A percentile compares a stretch with the other conserved stretches of the same genome.
Conservation (phyloP, 2,797 vertebrate genomes). For the Gymnocypris eckloni region DNA sequence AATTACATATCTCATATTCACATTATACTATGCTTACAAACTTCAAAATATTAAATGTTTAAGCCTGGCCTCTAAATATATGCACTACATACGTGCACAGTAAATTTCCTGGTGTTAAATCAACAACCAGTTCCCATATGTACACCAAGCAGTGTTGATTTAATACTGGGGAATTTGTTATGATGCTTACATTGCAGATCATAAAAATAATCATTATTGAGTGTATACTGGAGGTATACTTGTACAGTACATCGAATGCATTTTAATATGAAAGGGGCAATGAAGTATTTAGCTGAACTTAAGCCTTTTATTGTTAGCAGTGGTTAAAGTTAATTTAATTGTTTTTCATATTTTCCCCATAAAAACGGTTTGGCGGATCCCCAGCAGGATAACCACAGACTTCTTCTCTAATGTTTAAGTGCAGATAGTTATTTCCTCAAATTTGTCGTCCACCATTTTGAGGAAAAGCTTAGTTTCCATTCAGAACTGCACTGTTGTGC, state of each 20-base stretch:
- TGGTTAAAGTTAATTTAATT: background rate
- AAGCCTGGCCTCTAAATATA: too few relatives aligned
- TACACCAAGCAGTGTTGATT: too few relatives aligned
- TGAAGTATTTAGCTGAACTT: background rate
- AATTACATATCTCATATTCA: background rate
- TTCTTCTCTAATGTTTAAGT: background rate
- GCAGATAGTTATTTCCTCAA: background rate
- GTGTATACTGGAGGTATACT: background rate
- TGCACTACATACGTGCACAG: too few relatives aligned
- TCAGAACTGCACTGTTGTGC: constrained; percentile 11
- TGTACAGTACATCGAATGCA: background rate
- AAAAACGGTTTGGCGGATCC: background rate
- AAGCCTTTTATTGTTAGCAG: background rate
- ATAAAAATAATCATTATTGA: background rate
- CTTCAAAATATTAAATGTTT: background rate
- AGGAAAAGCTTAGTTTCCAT: background rate
- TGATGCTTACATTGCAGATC: background rate
- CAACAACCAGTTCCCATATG: too few relatives aligned
- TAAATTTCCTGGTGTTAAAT: too few relatives aligned
- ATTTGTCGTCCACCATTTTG: background rate
- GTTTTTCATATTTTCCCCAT: background rate
- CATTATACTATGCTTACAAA: background rate
- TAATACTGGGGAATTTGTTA: too few relatives aligned
- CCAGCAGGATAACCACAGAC: background rate
- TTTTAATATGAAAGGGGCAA: background rate